Evolutionary conservation across 2,888 invertebrate genomes (phyloP), one percentile per base, ranked within the genome.

Genomic region (Sinodicranocentrus sp.): DNA sequence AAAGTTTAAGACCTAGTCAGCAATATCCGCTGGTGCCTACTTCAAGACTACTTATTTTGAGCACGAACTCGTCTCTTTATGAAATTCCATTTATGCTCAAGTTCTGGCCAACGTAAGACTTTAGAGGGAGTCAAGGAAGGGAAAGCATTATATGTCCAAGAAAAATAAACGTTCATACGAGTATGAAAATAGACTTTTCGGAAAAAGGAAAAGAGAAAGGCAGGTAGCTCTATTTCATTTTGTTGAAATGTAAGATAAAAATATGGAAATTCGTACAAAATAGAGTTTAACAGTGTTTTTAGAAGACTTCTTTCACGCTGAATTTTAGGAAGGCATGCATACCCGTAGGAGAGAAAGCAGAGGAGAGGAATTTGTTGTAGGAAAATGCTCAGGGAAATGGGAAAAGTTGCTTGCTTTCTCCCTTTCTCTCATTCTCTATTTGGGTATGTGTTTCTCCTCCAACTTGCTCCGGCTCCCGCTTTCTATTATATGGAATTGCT

Each of bases 331-430:
- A 33, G 33, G 33, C 33, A 33, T 6, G 3, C 48, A 10, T n/a
- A 48, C 8, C 48, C 15, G n/a, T 15, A n/a, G 19, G 44, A 63
- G 25, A 75, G 75, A 75, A 44, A 63, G 61, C 59, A 73, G 15
- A 48, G 48, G 48, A 48, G 48, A 48, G 48, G 52, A 57, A 57
- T 21, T 19, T 6, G 6, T 6, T 23, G 23, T 19, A 57, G 23
- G 23, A 44, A 79, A 70, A 71, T 15, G 71, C 52, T 63, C 48
- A 5, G 43, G 65, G 54, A 72, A 80, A 80, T 80, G 79, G 79
- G 65, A 80, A 72, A 80, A 80, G 65, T 80, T 79, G 28, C 28
- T n/a, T n/a, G n/a, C n/a, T n/a, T n/a, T n/a, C n/a, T n/a, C n/a
- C n/a, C n/a, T n/a, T n/a, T n/a, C n/a, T n/a, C n/a, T n/a, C n/a